Conservation (phyloP, 1,140 invertebrate species). For the Phenacoccus solenopsis region DNA sequence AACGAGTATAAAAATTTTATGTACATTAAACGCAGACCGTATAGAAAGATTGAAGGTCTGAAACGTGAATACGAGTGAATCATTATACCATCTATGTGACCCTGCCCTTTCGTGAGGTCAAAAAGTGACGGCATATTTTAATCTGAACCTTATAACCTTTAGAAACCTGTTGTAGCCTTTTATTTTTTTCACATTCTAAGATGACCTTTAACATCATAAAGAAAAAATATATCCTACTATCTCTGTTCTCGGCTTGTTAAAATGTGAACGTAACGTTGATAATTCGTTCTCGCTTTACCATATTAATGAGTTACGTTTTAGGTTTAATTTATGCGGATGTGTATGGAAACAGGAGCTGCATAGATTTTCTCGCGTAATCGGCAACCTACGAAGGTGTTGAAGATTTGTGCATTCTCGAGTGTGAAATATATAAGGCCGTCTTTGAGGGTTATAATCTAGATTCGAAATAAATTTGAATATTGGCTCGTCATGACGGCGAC, state of each 20-base stretch:
- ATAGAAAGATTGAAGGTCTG: conserved; percentile 10
- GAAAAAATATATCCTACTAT: conserved; percentile 10
- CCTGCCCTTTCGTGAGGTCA: conserved; percentile 11
- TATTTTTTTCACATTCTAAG: conserved; percentile 1
- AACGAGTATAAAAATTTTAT: neutral
- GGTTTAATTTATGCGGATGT: too few relatives aligned
- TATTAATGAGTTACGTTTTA: too few relatives aligned
- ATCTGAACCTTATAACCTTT: conserved; percentile 13
- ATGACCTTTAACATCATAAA: conserved; percentile 10
- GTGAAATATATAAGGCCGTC: too few relatives aligned
- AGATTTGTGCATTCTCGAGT: too few relatives aligned
- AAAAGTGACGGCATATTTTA: conserved; percentile 11
- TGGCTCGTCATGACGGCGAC: too few relatives aligned
- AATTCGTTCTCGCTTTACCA: neutral
- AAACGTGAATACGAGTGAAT: conserved; percentile 14
- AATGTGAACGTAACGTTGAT: neutral
- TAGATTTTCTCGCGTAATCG: too few relatives aligned
- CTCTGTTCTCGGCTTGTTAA: neutral
- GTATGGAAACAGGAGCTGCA: too few relatives aligned
- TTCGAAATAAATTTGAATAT: too few relatives aligned
- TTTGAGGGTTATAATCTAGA: too few relatives aligned
- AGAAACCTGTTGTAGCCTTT: conserved; percentile 14
- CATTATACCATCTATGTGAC: conserved; percentile 11
- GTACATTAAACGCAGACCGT: neutral
- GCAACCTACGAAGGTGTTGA: too few relatives aligned